Evolutionary conservation across 2,888 invertebrate species (phyloP), one percentile per base, ranked within the genome.

Genomic region (Cyclophora albipunctata): DNA sequence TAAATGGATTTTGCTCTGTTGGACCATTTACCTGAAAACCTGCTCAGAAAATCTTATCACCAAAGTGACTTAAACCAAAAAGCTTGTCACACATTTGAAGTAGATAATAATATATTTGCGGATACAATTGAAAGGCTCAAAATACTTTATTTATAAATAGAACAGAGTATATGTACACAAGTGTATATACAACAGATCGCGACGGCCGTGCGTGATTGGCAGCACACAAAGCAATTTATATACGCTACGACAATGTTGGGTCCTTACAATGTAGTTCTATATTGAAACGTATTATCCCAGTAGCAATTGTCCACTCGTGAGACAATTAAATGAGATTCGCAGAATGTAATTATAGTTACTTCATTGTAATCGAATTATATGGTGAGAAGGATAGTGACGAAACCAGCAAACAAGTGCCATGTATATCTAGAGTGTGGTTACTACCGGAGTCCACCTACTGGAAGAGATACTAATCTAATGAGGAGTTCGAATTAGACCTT

Each of bases 141-240:
- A 37, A 37, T 5, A 37, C 37, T 37, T 37, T 37, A 5, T 37
- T 4, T 37, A 37, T 37, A 37, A 20, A 37, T 37, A 37, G 4
- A 37, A 37, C 37, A 37, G 5, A 20, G 5, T 37, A 37, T 37
- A 37, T 37, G 37, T 37, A 37, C 45, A 48, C 45, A 47, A 47
- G 44, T 46, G 48, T 45, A 49, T 37, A 50, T n/a, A 50, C 45
- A 45, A 46, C 43, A 20, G 20, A 20, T 20, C 20, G 20, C 20
- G 20, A 45, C 50, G 47, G 42, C 6, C 46, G 48, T 44, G 34
- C 46, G 44, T 53, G 48, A 47, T 48, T 42, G 20, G 42, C 37
- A 52, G 50, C 50, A 52, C 50, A 52, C 51, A 37, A 51, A 53
- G 54, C 54, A 52, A 34, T 54, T 43, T 47, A 47, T 49, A 41